Conservation (phyloP, 2,888 invertebrate species). For the Melieria picta region DNA sequence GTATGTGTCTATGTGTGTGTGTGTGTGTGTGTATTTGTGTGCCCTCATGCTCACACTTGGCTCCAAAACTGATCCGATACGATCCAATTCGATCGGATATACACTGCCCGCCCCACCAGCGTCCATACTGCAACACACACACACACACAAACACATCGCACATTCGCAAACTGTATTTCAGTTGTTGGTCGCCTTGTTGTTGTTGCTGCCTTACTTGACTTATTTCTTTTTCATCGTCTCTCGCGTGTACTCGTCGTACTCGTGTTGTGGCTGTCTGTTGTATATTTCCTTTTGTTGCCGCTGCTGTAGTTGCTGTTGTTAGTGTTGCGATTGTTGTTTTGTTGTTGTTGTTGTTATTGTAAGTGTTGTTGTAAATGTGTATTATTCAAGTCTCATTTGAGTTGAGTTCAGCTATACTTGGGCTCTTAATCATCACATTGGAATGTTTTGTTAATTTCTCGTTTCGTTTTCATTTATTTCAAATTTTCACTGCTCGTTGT, state of each 20-base stretch:
- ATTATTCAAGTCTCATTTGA: slow-evolving; percentile 33
- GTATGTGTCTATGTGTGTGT: slow-evolving; percentile 7
- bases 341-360: slow-evolving; percentile 26
- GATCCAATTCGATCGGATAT: slow-evolving; percentile 12
- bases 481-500: slow-evolving; percentile 9
- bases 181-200: background rate
- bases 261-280: slow-evolving; percentile 14
- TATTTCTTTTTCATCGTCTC: slow-evolving; percentile 2
- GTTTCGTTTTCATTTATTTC: slow-evolving; percentile 29
- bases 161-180: slow-evolving; percentile 15
- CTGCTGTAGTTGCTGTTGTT: slow-evolving; percentile 9
- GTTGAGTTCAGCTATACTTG: slow-evolving; percentile 63
- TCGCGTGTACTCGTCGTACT: slow-evolving; percentile 18
- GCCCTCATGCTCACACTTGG: background rate
- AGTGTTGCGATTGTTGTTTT: slow-evolving; percentile 12
- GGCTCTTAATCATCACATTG: slow-evolving; percentile 64
- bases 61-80: background rate
- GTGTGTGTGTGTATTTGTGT: background rate
- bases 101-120: background rate
- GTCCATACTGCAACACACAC: background rate
- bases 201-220: slow-evolving; percentile 4
- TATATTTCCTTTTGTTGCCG: slow-evolving; percentile 19
- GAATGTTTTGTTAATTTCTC: slow-evolving; percentile 44
- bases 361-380: slow-evolving; percentile 31
- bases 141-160: background rate